Percentiles rank a stretch among this genome's conserved stretches.
These are phyloP conservation scores for Athetis lepigone DNA, from an alignment of 2,888 invertebrate species.

Conservation along the genomic window DNA sequence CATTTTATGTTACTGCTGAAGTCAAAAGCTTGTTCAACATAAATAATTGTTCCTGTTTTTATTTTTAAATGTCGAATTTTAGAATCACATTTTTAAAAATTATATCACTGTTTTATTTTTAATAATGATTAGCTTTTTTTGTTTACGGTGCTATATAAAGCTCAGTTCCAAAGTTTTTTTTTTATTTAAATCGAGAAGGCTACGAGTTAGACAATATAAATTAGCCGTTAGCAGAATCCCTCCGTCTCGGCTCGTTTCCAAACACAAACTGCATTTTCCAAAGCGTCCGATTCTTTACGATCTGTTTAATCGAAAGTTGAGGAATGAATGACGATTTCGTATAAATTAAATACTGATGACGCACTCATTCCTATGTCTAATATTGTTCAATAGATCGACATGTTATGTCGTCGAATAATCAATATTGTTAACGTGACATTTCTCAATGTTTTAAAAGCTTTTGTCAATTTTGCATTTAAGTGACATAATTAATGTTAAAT, in stretches of 20 bases:
- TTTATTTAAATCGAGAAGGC: background rate
- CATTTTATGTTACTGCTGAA: slow-evolving; percentile 20
- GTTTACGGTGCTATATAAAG: too few relatives aligned
- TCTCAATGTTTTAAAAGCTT: slow-evolving; percentile 14
- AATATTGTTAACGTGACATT: slow-evolving; percentile 15
- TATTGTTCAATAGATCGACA: slow-evolving; percentile 14
- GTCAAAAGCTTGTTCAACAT: slow-evolving; percentile 1
- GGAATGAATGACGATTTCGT: slow-evolving; percentile 9
- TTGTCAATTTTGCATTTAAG: slow-evolving; percentile 21
- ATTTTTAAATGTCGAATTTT: background rate
- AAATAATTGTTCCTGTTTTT: background rate
- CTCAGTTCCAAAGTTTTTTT: too few relatives aligned
- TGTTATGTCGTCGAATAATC: slow-evolving; percentile 2
- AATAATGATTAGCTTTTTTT: too few relatives aligned
- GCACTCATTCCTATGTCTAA: background rate
- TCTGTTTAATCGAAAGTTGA: slow-evolving; percentile 3
- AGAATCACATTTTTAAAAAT: background rate
- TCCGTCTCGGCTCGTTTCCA: slow-evolving; percentile 3
- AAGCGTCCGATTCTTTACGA: slow-evolving; percentile 8
- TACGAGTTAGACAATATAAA: background rate
- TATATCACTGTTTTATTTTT: background rate
- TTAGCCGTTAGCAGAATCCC: background rate
- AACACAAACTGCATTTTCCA: slow-evolving; percentile 16
- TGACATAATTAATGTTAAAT: slow-evolving; percentile 7
- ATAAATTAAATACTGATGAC: slow-evolving; percentile 25